These are phyloP conservation scores for Xenops minutus DNA, from an alignment of 2,797 vertebrate species.

Conservation along the genomic window DNA sequence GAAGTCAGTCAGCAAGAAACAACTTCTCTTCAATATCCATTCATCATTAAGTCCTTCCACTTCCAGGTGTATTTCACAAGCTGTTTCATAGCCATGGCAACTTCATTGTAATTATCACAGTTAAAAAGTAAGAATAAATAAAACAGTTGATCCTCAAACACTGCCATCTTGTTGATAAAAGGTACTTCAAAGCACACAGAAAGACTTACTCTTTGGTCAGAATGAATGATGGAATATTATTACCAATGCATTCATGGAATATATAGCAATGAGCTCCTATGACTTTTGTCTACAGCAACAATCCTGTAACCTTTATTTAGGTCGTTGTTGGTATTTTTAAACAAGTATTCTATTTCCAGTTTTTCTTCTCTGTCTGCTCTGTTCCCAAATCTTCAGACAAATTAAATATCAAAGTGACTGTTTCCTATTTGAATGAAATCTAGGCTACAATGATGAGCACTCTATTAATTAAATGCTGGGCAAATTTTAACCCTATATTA, in stretches of 20 bases:
- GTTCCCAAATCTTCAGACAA: not conserved
- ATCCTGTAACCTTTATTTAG: not conserved
- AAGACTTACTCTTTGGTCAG: not conserved
- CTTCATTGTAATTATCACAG: not conserved
- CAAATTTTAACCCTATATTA: not conserved
- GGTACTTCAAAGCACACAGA: not conserved
- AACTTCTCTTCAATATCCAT: not conserved
- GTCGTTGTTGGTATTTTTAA: not conserved
- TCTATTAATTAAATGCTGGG: not conserved
- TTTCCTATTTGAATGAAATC: not conserved
- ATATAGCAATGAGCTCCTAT: not conserved
- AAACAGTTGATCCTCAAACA: not conserved
- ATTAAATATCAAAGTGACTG: not conserved
- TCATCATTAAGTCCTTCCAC: not conserved
- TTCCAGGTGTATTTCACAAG: not conserved
- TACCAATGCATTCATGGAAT: not conserved
- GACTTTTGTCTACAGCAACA: not conserved
- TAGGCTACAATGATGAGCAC: not conserved
- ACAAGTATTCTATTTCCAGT: not conserved
- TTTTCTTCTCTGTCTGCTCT: not conserved
- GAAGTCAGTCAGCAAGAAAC: not conserved
- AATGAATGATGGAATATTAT: not conserved
- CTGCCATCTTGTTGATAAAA: not conserved
- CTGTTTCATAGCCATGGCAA: not conserved
- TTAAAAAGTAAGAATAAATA: not conserved